Percentiles rank a stretch among this genome's conserved stretches.
These are phyloP conservation scores for Acanthosepion esculentum DNA, from an alignment of 2,888 invertebrate species.

Conservation along the genomic window DNA sequence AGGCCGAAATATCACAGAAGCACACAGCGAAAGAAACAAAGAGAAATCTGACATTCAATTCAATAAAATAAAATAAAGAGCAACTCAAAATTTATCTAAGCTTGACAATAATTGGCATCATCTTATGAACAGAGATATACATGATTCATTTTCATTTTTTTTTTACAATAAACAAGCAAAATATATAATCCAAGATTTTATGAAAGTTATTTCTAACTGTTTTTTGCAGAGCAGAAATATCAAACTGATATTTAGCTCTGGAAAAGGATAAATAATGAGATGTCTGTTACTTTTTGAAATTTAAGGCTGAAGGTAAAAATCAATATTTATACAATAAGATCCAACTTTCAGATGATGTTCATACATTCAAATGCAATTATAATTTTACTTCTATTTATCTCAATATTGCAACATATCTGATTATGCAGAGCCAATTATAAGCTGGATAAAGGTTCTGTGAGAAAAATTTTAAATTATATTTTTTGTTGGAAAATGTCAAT, in stretches of 20 bases:
- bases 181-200: background rate
- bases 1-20: background rate
- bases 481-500: too few relatives aligned
- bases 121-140: background rate
- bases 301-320: slow-evolving; percentile 10
- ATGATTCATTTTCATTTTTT: background rate
- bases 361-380: slow-evolving; percentile 16
- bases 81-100: background rate
- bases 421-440: background rate
- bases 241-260: background rate
- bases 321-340: background rate
- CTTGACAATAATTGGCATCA: background rate
- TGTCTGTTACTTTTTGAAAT: background rate
- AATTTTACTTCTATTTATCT: background rate
- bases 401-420: background rate
- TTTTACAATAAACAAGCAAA: background rate
- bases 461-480: too few relatives aligned
- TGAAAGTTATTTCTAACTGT: background rate
- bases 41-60: background rate
- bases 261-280: slow-evolving; percentile 33
- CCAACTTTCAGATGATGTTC: background rate
- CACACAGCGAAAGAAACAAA: background rate
- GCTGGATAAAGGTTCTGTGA: too few relatives aligned
- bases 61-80: background rate
- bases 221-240: background rate